Evolutionary conservation across 2,888 invertebrate genomes (phyloP), one percentile per base, ranked within the genome.

Genomic region (Agriotes lineatus): DNA sequence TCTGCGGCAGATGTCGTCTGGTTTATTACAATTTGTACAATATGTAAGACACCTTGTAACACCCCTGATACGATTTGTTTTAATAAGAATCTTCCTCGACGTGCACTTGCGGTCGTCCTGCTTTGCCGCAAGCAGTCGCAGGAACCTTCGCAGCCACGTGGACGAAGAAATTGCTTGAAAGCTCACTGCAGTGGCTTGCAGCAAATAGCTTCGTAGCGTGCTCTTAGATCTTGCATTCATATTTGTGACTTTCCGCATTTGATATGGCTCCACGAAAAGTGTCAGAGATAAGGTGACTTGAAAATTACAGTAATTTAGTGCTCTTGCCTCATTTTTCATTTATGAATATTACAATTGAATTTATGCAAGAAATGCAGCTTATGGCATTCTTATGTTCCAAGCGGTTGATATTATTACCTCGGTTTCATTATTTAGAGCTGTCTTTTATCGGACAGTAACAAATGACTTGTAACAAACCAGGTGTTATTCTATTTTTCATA

Each of bases 1-100:
- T 75, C 75, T 73, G 75, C 69, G 66, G 72, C 70, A 66, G 67
- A 60, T 70, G 69, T 69, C 65, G 70, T 71, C 59, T 72, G 69
- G 73, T 72, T 73, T 76, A 76, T 76, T 75, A 71, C 68, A 66
- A 74, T 71, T 74, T 74, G 70, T 69, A 69, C 73, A 71, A 75
- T 77, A 74, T 76, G 75, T 76, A 75, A 72, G 75, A 75, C 74
- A 76, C 74, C 73, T 72, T 72, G 75, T 74, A 62, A 63, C 71
- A 57, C 71, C 71, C 70, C 61, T 52, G 52, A 71, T 69, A 73
- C 74, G 70, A 72, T 74, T 72, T 73, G 67, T 71, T 74, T 74
- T 75, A 75, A 75, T 75, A 75, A 74, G 73, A 58, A 58, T 64
- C 54, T 52, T 48, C 54, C 56, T 19, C 52, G 37, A 58, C 67